Percentiles rank a stretch among this genome's conserved stretches.
phyloP scores from a whole-genome alignment of 1,140 invertebrate species.

The Aphis gossypii region DNA sequence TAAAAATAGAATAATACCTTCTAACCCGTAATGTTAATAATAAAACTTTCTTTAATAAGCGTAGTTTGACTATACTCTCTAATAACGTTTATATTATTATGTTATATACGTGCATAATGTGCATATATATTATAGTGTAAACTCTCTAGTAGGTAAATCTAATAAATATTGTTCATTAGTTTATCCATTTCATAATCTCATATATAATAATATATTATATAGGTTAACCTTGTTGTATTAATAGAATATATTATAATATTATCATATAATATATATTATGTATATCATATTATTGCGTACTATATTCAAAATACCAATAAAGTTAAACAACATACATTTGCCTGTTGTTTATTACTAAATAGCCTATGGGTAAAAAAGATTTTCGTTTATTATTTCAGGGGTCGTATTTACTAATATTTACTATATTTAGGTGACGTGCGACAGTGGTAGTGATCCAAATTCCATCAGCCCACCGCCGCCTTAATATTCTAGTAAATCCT shows the following conservation, averaged over 20 bases:
- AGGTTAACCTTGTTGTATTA: not conserved
- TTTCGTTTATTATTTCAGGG: not conserved
- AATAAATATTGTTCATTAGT: not conserved
- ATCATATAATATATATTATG: not conserved
- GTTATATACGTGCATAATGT: not conserved
- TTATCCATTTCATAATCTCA: not conserved
- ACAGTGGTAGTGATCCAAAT: not conserved
- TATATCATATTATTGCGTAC: not conserved
- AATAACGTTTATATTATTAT: not conserved
- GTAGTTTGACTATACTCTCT: not conserved
- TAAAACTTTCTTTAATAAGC: not conserved
- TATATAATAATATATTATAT: not conserved
- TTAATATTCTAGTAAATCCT: not conserved
- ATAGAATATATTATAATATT: not conserved
- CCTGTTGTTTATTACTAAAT: not conserved
- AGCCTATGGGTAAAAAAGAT: not conserved
- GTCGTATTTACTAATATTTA: not conserved
- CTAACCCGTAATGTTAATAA: not conserved
- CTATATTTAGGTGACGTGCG: not conserved
- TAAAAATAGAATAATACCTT: not conserved
- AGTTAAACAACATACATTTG: not conserved
- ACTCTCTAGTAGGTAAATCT: not conserved
- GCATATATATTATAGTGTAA: not conserved
- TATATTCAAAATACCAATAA: slow-evolving; percentile 13
- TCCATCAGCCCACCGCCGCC: not conserved